phyloP scores from a whole-genome alignment of 1,140 invertebrate genomes.

The Nymphalis io region DNA sequence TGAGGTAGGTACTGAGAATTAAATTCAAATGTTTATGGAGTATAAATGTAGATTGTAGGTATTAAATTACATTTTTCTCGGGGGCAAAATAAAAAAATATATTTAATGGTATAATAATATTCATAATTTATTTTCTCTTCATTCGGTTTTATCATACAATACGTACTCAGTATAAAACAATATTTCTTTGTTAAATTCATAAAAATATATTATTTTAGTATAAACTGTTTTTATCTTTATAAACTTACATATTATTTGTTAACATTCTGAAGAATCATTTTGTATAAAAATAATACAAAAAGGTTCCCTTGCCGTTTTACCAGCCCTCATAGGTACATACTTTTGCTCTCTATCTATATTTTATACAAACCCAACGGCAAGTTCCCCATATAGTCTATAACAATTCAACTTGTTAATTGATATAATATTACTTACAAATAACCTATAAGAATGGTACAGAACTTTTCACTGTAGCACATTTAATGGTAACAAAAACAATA shows the following conservation, averaged over 20 bases:
- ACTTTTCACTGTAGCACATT: slow-evolving; percentile 71
- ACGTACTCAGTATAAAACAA: slow-evolving; percentile 80
- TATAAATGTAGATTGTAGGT: too few relatives aligned
- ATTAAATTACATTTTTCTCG: too few relatives aligned
- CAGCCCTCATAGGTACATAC: slow-evolving; percentile 21
- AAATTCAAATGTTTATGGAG: too few relatives aligned
- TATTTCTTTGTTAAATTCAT: slow-evolving; percentile 79
- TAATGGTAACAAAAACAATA: slow-evolving; percentile 80
- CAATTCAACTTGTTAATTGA: slow-evolving; percentile 79
- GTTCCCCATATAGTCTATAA: slow-evolving; percentile 69
- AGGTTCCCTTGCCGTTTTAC: slow-evolving; percentile 45
- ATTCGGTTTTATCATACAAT: slow-evolving; percentile 74
- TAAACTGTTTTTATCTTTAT: slow-evolving; percentile 78
- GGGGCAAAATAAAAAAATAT: slow-evolving; percentile 54
- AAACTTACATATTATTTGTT: slow-evolving; percentile 80
- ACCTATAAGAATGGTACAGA: slow-evolving; percentile 78
- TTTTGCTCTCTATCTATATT: slow-evolving; percentile 18
- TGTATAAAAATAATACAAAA: slow-evolving; percentile 80
- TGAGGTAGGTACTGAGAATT: too few relatives aligned
- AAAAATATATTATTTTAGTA: slow-evolving; percentile 81
- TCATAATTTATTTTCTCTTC: slow-evolving; percentile 78
- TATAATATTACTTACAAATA: slow-evolving; percentile 76
- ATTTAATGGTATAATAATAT: slow-evolving; percentile 78
- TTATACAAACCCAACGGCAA: slow-evolving; percentile 39
- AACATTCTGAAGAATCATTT: slow-evolving; percentile 77